These are phyloP conservation scores for Corythaeola cristata DNA, from an alignment of 2,113 vertebrate genomes.

Conservation along the genomic window DNA sequence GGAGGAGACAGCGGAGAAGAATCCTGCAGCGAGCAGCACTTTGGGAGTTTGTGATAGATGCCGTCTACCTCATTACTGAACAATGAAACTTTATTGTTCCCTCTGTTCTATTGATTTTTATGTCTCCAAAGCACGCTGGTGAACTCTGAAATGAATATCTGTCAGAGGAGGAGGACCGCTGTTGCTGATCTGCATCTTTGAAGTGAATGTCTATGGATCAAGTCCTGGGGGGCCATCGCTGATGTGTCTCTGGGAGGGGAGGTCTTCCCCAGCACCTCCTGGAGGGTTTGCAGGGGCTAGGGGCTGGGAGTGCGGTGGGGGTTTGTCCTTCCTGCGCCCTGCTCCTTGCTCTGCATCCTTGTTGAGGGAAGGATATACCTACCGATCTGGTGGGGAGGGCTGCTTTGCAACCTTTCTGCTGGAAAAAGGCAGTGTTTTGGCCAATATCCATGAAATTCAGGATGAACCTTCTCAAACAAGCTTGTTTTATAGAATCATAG, in stretches of 20 bases:
- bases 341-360: fast-evolving
- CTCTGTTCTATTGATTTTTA: conserved; percentile 70
- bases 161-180: conserved; percentile 10
- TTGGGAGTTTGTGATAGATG: conserved; percentile 62
- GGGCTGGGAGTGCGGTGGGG: not conserved
- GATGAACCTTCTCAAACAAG: not conserved
- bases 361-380: not conserved
- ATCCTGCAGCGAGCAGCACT: conserved; percentile 51
- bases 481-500: not conserved
- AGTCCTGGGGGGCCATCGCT: not conserved
- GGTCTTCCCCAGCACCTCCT: not conserved
- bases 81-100: conserved; percentile 68
- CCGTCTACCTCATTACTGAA: conserved; percentile 55
- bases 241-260: not conserved
- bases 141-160: conserved; percentile 62
- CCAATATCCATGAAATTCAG: not conserved
- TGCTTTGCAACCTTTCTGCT: not conserved
- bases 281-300: not conserved
- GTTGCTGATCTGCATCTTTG: conserved; percentile 26
- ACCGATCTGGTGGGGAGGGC: not conserved
- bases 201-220: not conserved
- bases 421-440: not conserved
- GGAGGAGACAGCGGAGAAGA: conserved; percentile 11
- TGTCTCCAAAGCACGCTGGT: conserved; percentile 46
- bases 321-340: not conserved